Base-by-base conservation (phyloP, 2,797 vertebrate species). In the Coccyzus lansbergi region DNA sequence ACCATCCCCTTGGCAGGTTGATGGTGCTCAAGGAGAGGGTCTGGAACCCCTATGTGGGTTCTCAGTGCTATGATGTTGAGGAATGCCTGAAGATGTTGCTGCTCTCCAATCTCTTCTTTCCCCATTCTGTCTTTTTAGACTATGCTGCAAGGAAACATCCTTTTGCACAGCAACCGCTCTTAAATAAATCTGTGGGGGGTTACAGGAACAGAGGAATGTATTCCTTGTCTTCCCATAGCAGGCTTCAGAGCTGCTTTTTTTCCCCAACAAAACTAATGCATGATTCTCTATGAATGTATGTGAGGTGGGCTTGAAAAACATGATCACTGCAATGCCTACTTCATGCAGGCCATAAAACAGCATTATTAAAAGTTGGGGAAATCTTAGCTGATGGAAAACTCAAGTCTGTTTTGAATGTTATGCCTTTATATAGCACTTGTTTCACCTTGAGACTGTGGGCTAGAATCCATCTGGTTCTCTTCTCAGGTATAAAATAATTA, bases 271-370 rank as follows among this genome's bases (percentile, higher is more conserved):
- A 29, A 7, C 16, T 69, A 90, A n/a, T 15, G 42, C 46, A 10
- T 58, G 31, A 49, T 81, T 88, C 51, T 82, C 21, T 0, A 0
- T 1, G 6, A 70, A 12, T 2, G 1, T 17, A 12, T 46, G 34
- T 1, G 18, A 86, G 55, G 53, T 14, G n/a, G 18, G 22, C 59
- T 28, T 72, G 51, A 69, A 65, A 93, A 84, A 21, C 0, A 0
- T 0, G 1, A 48, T n/a, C 24, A 6, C 15, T 36, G 26, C 15
- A 26, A 10, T 78, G 25, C 40, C 9, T 51, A 4, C 68, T 74
- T 60, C 55, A 40, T 34, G 24, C 26, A 83, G 24, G 26, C 34
- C 6, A 12, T 55, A 74, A 76, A 51, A 0, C 12, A 31, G 48
- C 4, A 10, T 62, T 78, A 17, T 62, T 78, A 81, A 62, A 86